Evolutionary conservation across 2,888 invertebrate species (phyloP), one percentile per base, ranked within the genome.

Genomic region (Bellardia pandia): DNA sequence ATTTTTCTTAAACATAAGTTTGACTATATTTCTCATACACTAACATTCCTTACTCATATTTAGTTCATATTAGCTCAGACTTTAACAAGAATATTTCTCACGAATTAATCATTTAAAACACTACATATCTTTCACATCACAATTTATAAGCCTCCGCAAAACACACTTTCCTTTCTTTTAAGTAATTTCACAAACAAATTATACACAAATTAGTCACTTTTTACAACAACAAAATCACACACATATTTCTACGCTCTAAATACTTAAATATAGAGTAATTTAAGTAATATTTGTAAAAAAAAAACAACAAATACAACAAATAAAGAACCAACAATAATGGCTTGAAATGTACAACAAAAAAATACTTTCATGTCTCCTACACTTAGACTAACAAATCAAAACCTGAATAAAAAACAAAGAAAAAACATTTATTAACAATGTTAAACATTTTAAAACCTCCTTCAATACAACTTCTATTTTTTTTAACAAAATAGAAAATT

Each of bases 291-390:
- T 8, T 16, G 8, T 8, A 16, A 4, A 56, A 4, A 4, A 56
- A 16, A 16, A 23, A 56, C 2, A 53, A 53, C 23, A 23, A 23
- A 23, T 11, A 23, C 9, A 30, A 13, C 4, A 14, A 42, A 62
- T 33, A 62, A 75, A 75, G n/a, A 62, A 62, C n/a, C 11, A 8
- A 60, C 3, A 56, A 45, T 30, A 40, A n/a, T 66, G 42, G 42
- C 14, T 51, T 51, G 8, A 48, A 11, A 23, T 23, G 23, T 23
- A 23, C 23, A 23, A 51, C 33, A 42, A 48, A 53, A 42, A 77
- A 58, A 77, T 77, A 68, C 66, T 77, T 77, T 77, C 68, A 77
- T 68, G 77, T 77, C 77, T 58, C 77, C 77, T 77, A 77, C 77
- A 56, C 77, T 13, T 51, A 23, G 40, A 51, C 30, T 69, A 69